Percentiles rank a stretch among this genome's conserved stretches.
phyloP scores from a whole-genome alignment of 2,797 vertebrate genomes.

The Borostomias antarcticus region DNA sequence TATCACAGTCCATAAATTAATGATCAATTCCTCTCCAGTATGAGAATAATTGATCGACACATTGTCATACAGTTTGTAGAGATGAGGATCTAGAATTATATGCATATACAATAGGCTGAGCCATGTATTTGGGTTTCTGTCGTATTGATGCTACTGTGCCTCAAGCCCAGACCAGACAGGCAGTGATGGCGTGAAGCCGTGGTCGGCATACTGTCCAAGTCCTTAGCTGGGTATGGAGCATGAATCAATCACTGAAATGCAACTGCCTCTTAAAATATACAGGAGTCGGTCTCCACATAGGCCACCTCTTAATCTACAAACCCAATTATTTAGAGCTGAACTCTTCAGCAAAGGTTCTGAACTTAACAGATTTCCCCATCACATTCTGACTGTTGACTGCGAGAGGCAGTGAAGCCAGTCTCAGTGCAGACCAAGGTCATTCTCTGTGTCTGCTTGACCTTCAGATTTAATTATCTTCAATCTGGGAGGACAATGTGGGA shows the following conservation, averaged over 20 bases:
- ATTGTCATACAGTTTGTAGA: neutral
- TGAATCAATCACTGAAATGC: neutral
- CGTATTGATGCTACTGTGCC: neutral
- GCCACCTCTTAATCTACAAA: too few relatives aligned
- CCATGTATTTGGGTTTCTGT: neutral
- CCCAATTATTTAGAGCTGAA: too few relatives aligned
- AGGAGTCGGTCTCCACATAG: neutral
- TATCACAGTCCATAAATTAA: neutral
- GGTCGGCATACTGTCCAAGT: neutral
- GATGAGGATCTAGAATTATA: neutral
- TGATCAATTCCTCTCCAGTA: neutral
- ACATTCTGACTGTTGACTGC: neutral
- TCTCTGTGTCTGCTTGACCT: neutral
- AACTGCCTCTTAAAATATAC: too few relatives aligned
- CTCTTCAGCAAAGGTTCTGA: neutral
- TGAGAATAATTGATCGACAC: neutral
- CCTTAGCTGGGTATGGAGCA: neutral
- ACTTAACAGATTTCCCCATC: neutral
- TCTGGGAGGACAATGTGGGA: neutral
- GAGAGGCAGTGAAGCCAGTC: neutral
- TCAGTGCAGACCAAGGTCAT: neutral
- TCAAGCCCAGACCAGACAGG: neutral
- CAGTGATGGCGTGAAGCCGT: neutral
- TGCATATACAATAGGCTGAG: neutral
- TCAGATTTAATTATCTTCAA: neutral